phyloP scores from a whole-genome alignment of 2,113 vertebrate genomes.

The Dolichallabes microphthalmus region DNA sequence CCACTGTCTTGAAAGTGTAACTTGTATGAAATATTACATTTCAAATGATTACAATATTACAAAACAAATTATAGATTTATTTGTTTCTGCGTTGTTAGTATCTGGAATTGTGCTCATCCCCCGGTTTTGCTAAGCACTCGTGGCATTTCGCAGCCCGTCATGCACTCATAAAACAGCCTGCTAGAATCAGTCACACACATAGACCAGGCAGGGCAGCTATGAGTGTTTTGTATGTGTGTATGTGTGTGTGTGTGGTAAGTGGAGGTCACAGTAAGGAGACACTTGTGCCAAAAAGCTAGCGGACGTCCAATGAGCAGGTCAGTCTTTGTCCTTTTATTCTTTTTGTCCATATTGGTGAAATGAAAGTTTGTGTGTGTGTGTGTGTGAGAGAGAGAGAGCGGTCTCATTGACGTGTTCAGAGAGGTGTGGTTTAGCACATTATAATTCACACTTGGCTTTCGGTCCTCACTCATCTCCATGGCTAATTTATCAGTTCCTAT shows the following conservation, averaged over 20 bases:
- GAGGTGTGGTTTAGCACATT: slow-evolving; percentile 34
- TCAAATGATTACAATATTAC: not conserved
- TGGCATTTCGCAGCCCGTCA: slow-evolving; percentile 63
- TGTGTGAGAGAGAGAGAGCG: not conserved
- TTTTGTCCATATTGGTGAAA: not conserved
- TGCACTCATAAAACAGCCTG: slow-evolving; percentile 40
- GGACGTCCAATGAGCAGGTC: slow-evolving; percentile 7
- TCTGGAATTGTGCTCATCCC: slow-evolving; percentile 31
- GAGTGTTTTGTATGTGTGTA: not conserved
- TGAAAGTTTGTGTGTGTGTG: not conserved
- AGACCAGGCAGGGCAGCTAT: not conserved
- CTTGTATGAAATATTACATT: not conserved
- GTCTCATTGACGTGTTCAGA: not conserved
- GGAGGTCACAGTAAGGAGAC: slow-evolving; percentile 28
- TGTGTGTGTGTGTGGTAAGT: slow-evolving; percentile 16
- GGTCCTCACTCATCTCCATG: slow-evolving; percentile 18
- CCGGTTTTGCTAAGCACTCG: slow-evolving; percentile 61
- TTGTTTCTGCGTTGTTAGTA: not conserved
- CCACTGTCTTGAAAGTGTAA: not conserved
- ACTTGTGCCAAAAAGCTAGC: not conserved
- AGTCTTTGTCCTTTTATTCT: not conserved
- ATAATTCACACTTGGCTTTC: slow-evolving; percentile 10
- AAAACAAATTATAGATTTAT: not conserved
- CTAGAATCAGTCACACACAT: slow-evolving; percentile 31
- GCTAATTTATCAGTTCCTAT: slow-evolving; percentile 62